Conservation (phyloP, 1,140 invertebrate genomes). For the Propsilocerus akamusi region DNA sequence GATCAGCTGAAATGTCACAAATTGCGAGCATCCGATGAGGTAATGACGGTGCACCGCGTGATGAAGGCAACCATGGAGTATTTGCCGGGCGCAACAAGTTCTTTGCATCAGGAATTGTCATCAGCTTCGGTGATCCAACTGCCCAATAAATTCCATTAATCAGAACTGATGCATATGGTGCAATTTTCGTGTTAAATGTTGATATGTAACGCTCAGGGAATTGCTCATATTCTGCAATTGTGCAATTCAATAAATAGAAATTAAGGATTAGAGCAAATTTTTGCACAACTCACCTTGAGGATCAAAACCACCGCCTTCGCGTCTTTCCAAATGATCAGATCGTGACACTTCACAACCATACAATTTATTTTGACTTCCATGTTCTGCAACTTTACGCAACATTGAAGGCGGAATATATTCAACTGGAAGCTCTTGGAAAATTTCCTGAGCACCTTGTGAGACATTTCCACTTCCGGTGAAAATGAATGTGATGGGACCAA, state of each 20-base stretch:
- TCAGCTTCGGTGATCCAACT: constrained; percentile 81
- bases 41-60: constrained; percentile 67
- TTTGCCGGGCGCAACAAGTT: constrained; percentile 69
- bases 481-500: constrained; percentile 93
- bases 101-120: constrained; percentile 97
- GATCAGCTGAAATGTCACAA: constrained; percentile 97
- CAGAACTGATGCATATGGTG: constrained; percentile 91
- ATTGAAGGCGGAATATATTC: constrained; percentile 94
- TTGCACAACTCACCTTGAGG: constrained; percentile 24
- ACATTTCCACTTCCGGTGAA: constrained; percentile 89
- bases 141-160: constrained; percentile 99
- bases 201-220: constrained; percentile 89
- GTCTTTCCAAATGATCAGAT: constrained; percentile 80
- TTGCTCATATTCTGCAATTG: constrained; percentile 63
- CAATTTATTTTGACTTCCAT: constrained; percentile 90
- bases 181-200: constrained; percentile 93
- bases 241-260: background rate
- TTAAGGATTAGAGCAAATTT: background rate
- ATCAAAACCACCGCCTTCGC: constrained; percentile 81
- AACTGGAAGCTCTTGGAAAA: constrained; percentile 92
- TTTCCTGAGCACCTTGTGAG: constrained; percentile 85
- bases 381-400: constrained; percentile 86
- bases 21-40: constrained; percentile 83
- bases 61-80: constrained; percentile 80
- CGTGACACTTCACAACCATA: constrained; percentile 89